Evolutionary conservation across 2,113 vertebrate species (phyloP), one percentile per base, ranked within the genome.

Genomic region (Herpetotheres cachinnans): DNA sequence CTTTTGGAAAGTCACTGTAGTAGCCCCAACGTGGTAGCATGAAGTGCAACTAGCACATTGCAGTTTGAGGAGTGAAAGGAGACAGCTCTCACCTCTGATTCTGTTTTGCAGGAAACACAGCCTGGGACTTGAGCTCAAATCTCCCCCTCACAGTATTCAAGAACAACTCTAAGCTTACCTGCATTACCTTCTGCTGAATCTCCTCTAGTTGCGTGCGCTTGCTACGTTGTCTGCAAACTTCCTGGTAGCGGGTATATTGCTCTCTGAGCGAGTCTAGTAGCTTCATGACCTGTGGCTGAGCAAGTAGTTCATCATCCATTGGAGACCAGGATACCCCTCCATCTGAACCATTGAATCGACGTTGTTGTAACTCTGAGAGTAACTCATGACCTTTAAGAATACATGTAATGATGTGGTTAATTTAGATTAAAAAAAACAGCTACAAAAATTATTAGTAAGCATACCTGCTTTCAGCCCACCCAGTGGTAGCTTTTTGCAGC

Each of bases 221-320:
- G 97, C 99, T 99, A 9, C 99, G 98, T 61, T 99, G 99, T 17
- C 99, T 97, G 88, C 99, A 99, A 13, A 99, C 98, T 93, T 99
- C 99, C 97, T 99, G 99, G 97, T 99, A 99, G 78, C 98, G 98
- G 1, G 99, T 99, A 88, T 99, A 99, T 49, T 99, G 99, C 91
- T 99, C 99, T 77, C 99, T 97, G 67, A 99, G 98, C 0, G 99
- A 99, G 97, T 99, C 99, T 27, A 99, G 63, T 50, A 99, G 98
- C 97, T 99, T 99, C 99, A 99, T 99, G 55, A 99, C 99, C 97
- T 99, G 99, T 21, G 99, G 99, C 97, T 99, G 99, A 81, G 99
- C 99, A 95, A 99, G 98, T 36, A 99, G 98, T 91, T 99, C 99
- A 42, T 99, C 99, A 40, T 99, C 99, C 99, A 99, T 99, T 2